These are phyloP conservation scores for Colius striatus DNA, from an alignment of 2,113 vertebrate genomes.

Conservation along the genomic window DNA sequence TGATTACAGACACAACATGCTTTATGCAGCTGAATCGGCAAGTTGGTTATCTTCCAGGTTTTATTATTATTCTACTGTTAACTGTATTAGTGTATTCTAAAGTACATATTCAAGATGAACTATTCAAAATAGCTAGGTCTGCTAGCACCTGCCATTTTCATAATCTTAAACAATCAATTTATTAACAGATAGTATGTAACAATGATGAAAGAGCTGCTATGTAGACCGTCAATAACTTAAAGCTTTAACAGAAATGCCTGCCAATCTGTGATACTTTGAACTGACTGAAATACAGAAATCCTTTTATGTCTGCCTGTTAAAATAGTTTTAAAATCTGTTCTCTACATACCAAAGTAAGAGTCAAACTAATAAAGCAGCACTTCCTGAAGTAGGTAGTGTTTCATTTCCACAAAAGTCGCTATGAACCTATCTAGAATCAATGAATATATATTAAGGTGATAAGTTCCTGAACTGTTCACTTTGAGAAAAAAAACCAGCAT, in stretches of 20 bases:
- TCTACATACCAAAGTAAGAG: neutral
- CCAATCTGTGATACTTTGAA: neutral
- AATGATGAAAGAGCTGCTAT: neutral
- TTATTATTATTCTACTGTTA: neutral
- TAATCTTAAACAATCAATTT: neutral
- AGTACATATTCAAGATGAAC: neutral
- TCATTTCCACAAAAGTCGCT: neutral
- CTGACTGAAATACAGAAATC: neutral
- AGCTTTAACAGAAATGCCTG: neutral
- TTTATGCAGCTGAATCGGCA: neutral
- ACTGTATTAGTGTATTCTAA: neutral
- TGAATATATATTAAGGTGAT: neutral
- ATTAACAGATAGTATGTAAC: neutral
- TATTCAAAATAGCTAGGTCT: neutral
- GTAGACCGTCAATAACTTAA: neutral
- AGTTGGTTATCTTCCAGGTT: neutral
- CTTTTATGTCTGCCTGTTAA: neutral
- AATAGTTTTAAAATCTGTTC: neutral
- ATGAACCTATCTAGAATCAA: neutral
- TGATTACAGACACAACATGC: neutral
- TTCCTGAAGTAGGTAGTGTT: neutral
- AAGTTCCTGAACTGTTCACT: neutral
- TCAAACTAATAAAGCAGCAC: neutral
- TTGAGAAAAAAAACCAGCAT: neutral
- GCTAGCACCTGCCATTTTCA: neutral